Evolutionary conservation across 1,140 invertebrate species (phyloP).

Genomic region (Aphis gossypii): DNA sequence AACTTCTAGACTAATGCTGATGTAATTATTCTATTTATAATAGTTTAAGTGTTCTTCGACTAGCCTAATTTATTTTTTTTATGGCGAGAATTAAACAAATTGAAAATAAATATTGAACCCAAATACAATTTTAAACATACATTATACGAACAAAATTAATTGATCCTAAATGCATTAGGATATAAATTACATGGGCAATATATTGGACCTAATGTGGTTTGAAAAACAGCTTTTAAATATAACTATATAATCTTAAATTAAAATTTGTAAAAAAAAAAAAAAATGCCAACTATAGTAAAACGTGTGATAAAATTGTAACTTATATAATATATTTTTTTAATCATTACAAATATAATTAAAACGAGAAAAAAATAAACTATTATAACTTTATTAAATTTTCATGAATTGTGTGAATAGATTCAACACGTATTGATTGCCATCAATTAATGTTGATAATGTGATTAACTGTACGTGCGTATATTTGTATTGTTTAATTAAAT

Average conservation of each 20-base stretch:
- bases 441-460: background rate
- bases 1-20: background rate
- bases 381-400: background rate
- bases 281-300: background rate
- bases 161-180: too few species aligned
- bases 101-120: background rate
- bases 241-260: background rate
- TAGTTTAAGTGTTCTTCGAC: background rate
- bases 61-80: background rate
- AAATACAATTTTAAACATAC: background rate
- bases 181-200: too few species aligned
- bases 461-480: background rate
- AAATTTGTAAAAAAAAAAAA: background rate
- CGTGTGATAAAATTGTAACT: background rate
- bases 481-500: background rate
- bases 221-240: too few species aligned
- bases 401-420: background rate
- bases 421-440: background rate
- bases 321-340: too few species aligned
- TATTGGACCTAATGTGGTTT: background rate
- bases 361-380: too few species aligned
- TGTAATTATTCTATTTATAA: background rate
- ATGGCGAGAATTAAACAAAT: background rate
- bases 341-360: too few species aligned
- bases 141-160: background rate